phyloP scores from a whole-genome alignment of 1,140 invertebrate species.

The Panagrolaimus sp. region DNA sequence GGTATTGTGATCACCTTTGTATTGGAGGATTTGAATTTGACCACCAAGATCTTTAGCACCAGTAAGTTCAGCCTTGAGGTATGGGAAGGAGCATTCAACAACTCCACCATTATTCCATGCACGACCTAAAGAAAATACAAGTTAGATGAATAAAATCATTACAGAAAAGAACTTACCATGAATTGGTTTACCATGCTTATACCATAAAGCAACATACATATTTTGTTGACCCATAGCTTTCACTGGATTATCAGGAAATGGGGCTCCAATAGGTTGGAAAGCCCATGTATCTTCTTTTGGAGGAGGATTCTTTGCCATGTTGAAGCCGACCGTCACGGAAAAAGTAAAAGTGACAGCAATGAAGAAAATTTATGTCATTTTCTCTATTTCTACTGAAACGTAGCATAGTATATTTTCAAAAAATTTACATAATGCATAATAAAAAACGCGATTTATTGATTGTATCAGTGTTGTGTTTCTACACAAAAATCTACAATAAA shows the following conservation, averaged over 20 bases:
- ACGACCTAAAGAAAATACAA: constrained; percentile 22
- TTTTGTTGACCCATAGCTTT: constrained; percentile 37
- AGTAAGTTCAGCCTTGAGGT: constrained; percentile 41
- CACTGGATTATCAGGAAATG: constrained; percentile 47
- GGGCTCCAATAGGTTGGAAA: constrained; percentile 31
- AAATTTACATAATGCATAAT: too few species aligned
- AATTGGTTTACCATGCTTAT: constrained; percentile 44
- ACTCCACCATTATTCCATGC: constrained; percentile 43
- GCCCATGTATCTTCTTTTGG: constrained; percentile 25
- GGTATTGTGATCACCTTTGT: constrained; percentile 36
- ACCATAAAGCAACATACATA: constrained; percentile 45
- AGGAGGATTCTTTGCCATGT: too few species aligned
- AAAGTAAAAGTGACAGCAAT: too few species aligned
- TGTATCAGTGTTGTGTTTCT: too few species aligned
- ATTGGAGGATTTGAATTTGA: constrained; percentile 45
- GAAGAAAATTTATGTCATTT: too few species aligned
- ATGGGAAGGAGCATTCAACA: constrained; percentile 43
- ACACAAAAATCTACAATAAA: too few species aligned
- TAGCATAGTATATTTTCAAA: too few species aligned
- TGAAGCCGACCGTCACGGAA: too few species aligned
- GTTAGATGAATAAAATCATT: constrained; percentile 3
- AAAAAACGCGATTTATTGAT: too few species aligned
- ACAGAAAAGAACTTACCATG: constrained; percentile 20
- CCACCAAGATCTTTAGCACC: constrained; percentile 40
- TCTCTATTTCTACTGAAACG: too few species aligned